A percentile compares a stretch with the other conserved stretches of the same genome.
Evolutionary conservation across 2,888 invertebrate species (phyloP).

Genomic region (Eucriotettix oculatus): DNA sequence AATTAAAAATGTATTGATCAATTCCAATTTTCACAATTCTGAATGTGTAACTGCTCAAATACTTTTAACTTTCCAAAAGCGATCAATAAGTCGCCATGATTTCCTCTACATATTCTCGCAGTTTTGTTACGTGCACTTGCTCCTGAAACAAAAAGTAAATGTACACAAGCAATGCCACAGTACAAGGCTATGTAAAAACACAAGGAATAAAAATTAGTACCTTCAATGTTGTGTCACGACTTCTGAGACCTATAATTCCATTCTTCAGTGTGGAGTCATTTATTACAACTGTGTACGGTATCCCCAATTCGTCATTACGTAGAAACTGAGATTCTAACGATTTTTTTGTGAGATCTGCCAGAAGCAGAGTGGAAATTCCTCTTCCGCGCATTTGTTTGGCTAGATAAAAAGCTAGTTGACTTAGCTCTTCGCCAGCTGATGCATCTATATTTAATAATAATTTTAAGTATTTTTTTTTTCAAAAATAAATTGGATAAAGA

Average conservation of each 20-base stretch:
- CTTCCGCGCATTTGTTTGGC: constrained; percentile 32
- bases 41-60: no score
- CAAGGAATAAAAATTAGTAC: constrained; percentile 23
- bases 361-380: constrained; percentile 25
- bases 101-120: constrained; percentile 39
- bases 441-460: constrained; percentile 16
- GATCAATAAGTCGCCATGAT: constrained; percentile 28
- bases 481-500: no score
- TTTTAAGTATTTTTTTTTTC: no score
- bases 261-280: constrained; percentile 46
- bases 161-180: background rate
- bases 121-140: constrained; percentile 48
- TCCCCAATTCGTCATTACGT: constrained; percentile 42
- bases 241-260: constrained; percentile 45
- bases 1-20: no score
- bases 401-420: constrained; percentile 36
- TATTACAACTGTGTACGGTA: constrained; percentile 57
- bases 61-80: no score
- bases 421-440: constrained; percentile 26
- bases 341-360: constrained; percentile 20
- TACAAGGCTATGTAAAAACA: background rate
- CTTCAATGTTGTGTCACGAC: constrained; percentile 38
- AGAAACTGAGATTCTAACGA: constrained; percentile 21
- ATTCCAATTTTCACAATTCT: no score
- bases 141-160: constrained; percentile 36